phyloP scores from a whole-genome alignment of 2,888 invertebrate genomes.

The Rhingia rostrata region DNA sequence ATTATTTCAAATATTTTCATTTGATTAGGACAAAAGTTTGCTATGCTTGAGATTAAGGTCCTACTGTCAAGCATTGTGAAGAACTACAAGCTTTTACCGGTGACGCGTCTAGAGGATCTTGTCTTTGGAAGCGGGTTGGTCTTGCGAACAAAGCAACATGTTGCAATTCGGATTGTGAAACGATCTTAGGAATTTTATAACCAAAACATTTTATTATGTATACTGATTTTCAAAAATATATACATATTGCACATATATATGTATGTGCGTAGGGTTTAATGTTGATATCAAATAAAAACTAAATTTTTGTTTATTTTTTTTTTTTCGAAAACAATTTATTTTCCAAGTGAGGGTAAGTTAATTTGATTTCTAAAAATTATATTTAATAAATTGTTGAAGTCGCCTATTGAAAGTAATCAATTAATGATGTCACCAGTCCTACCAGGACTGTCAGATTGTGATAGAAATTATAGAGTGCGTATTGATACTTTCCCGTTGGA shows the following conservation, averaged over 20 bases:
- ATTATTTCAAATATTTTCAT: not conserved
- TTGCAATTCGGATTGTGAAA: constrained; percentile 77
- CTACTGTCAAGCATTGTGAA: constrained; percentile 84
- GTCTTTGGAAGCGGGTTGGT: constrained; percentile 83
- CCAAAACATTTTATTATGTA: not conserved
- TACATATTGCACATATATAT: too few species aligned
- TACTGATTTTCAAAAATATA: not conserved
- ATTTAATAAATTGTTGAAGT: not conserved
- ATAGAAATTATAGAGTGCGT: not conserved
- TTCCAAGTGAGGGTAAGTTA: not conserved
- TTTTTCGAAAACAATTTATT: not conserved
- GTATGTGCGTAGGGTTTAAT: not conserved
- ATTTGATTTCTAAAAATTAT: not conserved
- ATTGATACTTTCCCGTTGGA: constrained; percentile 46
- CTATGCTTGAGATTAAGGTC: constrained; percentile 86
- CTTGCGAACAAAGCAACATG: constrained; percentile 82
- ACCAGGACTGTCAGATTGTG: constrained; percentile 1
- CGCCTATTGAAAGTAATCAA: constrained; percentile 36
- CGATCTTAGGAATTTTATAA: constrained; percentile 18
- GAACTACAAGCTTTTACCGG: constrained; percentile 84
- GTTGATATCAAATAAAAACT: constrained; percentile 36
- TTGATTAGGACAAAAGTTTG: constrained; percentile 86
- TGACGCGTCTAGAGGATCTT: constrained; percentile 83
- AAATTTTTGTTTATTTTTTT: not conserved
- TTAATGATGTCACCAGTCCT: not conserved